These are phyloP conservation scores for Mongoloraphidia duomilia DNA, from an alignment of 2,888 invertebrate genomes.

Conservation along the genomic window DNA sequence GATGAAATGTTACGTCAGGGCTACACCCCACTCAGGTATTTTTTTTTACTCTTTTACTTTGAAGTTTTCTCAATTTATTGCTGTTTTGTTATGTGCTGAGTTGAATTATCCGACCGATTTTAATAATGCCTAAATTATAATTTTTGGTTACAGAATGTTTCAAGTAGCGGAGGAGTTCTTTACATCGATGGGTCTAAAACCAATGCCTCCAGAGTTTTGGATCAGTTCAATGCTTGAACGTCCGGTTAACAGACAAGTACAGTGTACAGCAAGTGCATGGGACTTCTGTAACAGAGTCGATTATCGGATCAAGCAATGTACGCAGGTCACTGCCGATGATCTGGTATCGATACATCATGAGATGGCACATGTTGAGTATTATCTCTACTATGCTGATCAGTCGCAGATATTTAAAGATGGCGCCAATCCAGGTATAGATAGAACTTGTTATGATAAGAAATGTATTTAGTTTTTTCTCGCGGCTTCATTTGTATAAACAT, in stretches of 20 bases:
- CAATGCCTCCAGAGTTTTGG: slow-evolving; percentile 77
- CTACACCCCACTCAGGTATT: slow-evolving; percentile 53
- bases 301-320: slow-evolving; percentile 75
- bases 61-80: not conserved
- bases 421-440: slow-evolving; percentile 57
- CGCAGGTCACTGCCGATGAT: slow-evolving; percentile 62
- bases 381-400: slow-evolving; percentile 60
- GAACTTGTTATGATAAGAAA: not conserved
- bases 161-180: slow-evolving; percentile 75
- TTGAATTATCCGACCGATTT: not conserved
- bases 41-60: not conserved
- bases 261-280: slow-evolving; percentile 70
- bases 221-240: slow-evolving; percentile 63
- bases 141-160: slow-evolving; percentile 45
- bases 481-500: too few relatives aligned
- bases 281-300: slow-evolving; percentile 75
- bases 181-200: slow-evolving; percentile 62
- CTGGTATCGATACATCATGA: slow-evolving; percentile 67
- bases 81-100: not conserved
- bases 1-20: slow-evolving; percentile 61
- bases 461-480: not conserved
- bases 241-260: slow-evolving; percentile 54
- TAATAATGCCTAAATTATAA: slow-evolving; percentile 3
- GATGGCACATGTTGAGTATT: slow-evolving; percentile 73
- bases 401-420: slow-evolving; percentile 65